phyloP scores from a whole-genome alignment of 2,797 vertebrate genomes.

The Florisuga fusca region DNA sequence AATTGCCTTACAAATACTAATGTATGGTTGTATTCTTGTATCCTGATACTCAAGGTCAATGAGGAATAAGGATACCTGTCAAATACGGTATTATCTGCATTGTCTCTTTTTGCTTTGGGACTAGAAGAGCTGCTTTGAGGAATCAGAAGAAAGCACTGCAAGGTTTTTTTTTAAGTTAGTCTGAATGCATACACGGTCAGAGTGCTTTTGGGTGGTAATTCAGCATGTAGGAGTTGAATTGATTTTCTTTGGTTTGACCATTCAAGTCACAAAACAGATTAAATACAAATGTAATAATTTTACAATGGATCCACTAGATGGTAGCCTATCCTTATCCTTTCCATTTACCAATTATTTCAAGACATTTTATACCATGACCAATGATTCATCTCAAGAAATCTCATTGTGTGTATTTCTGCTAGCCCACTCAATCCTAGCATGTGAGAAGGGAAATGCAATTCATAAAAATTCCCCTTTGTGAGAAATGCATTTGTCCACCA shows the following conservation, averaged over 20 bases:
- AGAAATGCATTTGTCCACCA: neutral
- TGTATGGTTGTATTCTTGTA: slow-evolving; percentile 24
- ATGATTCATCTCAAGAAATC: neutral
- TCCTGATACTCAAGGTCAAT: slow-evolving; percentile 39
- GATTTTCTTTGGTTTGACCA: slow-evolving; percentile 60
- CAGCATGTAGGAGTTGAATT: neutral
- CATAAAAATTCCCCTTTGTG: neutral
- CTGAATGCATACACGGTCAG: slow-evolving; percentile 34
- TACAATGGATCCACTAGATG: slow-evolving; percentile 75
- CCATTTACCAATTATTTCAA: neutral
- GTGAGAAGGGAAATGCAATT: neutral
- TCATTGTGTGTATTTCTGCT: neutral
- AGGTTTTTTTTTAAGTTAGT: slow-evolving; percentile 32
- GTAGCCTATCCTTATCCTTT: slow-evolving; percentile 72
- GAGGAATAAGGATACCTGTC: slow-evolving; percentile 54
- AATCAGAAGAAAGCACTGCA: slow-evolving; percentile 45
- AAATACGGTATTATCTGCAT: slow-evolving; percentile 35
- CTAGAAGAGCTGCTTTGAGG: slow-evolving; percentile 52
- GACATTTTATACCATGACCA: neutral
- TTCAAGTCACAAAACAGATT: slow-evolving; percentile 45
- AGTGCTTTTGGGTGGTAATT: slow-evolving; percentile 52
- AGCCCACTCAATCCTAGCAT: neutral
- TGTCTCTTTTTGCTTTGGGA: slow-evolving; percentile 35
- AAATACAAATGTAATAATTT: slow-evolving; percentile 43
- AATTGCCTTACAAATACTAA: neutral